These are phyloP conservation scores for Apostichopus californicus DNA, from an alignment of 35 echinoderm and acorn worm genomes.

Conservation along the genomic window DNA sequence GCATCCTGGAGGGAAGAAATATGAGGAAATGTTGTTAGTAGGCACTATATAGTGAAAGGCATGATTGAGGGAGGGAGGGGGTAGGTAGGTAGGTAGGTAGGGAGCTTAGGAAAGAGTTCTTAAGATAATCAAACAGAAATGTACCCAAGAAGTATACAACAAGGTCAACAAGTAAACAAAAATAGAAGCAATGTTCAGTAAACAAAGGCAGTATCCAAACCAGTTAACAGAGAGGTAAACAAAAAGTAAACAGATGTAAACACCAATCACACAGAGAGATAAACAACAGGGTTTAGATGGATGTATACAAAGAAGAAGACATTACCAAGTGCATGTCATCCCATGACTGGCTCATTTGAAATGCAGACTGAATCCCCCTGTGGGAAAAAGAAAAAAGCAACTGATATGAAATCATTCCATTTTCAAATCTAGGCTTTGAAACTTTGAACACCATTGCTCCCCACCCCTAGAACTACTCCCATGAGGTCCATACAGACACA, in stretches of 20 bases:
- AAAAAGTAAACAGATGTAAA: not conserved
- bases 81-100: too few relatives aligned
- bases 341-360: constrained; percentile 91
- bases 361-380: constrained; percentile 88
- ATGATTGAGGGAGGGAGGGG: not conserved
- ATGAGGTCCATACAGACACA: too few relatives aligned
- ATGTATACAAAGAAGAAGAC: not conserved
- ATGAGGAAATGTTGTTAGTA: not conserved
- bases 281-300: not conserved
- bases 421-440: too few relatives aligned
- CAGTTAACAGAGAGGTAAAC: too few relatives aligned
- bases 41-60: not conserved
- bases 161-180: not conserved
- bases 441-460: too few relatives aligned
- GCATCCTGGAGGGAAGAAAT: constrained; percentile 59
- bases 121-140: not conserved
- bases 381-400: constrained; percentile 18
- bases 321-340: constrained; percentile 86
- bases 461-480: too few relatives aligned
- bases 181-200: not conserved
- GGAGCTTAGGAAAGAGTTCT: not conserved
- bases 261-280: too few relatives aligned
- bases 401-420: too few relatives aligned
- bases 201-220: too few relatives aligned
- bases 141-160: too few relatives aligned